Evolutionary conservation across 2,797 vertebrate species (phyloP).

Genomic region (Dipus sagitta): DNA sequence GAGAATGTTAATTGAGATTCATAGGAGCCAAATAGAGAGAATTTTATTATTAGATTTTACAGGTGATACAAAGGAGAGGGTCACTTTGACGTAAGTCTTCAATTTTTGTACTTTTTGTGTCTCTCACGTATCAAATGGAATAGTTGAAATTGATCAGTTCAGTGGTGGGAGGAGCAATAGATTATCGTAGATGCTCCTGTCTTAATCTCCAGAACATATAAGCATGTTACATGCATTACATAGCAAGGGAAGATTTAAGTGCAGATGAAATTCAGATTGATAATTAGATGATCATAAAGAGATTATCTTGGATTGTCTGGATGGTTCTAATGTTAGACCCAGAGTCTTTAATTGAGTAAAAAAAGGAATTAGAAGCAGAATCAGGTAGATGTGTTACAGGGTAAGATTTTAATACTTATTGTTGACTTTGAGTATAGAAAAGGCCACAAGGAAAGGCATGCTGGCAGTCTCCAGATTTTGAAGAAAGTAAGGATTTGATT

Average conservation of each 20-base stretch:
- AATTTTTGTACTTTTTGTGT: not conserved
- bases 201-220: not conserved
- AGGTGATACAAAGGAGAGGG: not conserved
- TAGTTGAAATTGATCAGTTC: not conserved
- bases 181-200: not conserved
- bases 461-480: not conserved
- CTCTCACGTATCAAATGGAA: constrained; percentile 22
- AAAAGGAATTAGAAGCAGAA: not conserved
- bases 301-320: not conserved
- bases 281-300: constrained; percentile 13
- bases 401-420: not conserved
- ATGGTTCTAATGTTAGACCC: not conserved
- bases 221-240: not conserved
- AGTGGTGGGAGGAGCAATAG: not conserved
- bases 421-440: not conserved
- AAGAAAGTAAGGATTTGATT: not conserved
- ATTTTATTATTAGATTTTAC: constrained; percentile 32
- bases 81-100: not conserved
- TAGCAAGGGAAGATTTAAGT: not conserved
- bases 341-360: not conserved
- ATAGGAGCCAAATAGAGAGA: not conserved
- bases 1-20: constrained; percentile 13
- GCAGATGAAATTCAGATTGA: not conserved
- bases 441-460: not conserved
- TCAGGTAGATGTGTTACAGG: not conserved